A percentile compares a stretch with the other conserved stretches of the same genome.
Conservation (phyloP, 1,140 invertebrate genomes). For the Scaptomyza hsui region DNA sequence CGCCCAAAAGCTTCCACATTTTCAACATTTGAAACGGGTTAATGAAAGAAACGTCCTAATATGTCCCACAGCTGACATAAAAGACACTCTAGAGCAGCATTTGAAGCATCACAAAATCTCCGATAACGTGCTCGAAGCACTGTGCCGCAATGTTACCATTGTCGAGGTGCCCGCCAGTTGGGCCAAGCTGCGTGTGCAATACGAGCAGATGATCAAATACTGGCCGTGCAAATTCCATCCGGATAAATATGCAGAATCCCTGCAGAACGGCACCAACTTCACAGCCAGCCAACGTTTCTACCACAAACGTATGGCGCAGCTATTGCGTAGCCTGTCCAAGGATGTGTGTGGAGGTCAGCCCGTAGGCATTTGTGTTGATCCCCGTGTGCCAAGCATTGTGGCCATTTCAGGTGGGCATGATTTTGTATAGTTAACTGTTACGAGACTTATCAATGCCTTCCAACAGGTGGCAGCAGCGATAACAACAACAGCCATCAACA, state of each 20-base stretch:
- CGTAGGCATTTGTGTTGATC: conserved; percentile 89
- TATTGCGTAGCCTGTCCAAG: conserved; percentile 47
- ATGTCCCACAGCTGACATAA: conserved; percentile 80
- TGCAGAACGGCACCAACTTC: conserved; percentile 88
- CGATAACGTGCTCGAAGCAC: conserved; percentile 43
- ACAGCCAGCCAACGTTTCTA: conserved; percentile 85
- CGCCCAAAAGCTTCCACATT: conserved; percentile 86
- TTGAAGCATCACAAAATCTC: conserved; percentile 45
- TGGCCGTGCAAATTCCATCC: conserved; percentile 96
- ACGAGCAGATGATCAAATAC: conserved; percentile 85
- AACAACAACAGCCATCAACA: conserved; percentile 91
- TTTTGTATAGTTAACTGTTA: background rate
- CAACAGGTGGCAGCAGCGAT: conserved; percentile 19
- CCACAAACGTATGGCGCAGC: conserved; percentile 87
- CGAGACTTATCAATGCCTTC: background rate
- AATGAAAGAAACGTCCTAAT: conserved; percentile 87
- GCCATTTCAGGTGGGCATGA: conserved; percentile 87
- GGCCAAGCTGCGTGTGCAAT: conserved; percentile 89
- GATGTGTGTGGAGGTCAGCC: conserved; percentile 75
- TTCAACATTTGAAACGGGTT: conserved; percentile 91
- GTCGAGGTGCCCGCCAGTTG: conserved; percentile 86
- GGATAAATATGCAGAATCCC: conserved; percentile 88
- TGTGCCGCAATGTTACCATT: conserved; percentile 85
- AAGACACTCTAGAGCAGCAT: conserved; percentile 43
- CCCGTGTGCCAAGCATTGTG: conserved; percentile 86